Conservation (phyloP, 2,113 vertebrate genomes). For the Gopherus flavomarginatus region DNA sequence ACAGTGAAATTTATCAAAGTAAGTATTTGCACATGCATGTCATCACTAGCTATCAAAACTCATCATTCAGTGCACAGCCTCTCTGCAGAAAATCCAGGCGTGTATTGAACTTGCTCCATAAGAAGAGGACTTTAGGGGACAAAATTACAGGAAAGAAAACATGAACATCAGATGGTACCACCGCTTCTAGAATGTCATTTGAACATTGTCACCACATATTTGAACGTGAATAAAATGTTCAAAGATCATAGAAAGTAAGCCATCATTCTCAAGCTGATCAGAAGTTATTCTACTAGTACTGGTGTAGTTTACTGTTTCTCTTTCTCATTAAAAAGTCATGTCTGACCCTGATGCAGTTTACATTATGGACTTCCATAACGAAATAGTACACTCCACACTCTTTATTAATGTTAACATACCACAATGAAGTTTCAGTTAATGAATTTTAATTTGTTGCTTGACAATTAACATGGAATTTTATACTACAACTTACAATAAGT, state of each 20-base stretch:
- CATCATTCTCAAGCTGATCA: neutral
- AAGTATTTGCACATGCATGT: neutral
- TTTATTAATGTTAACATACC: conserved; percentile 35
- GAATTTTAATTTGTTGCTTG: conserved; percentile 49
- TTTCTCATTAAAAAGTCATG: neutral
- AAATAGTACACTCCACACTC: neutral
- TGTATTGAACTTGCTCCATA: neutral
- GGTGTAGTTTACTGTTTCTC: neutral
- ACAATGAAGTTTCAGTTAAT: neutral
- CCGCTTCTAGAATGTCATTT: neutral
- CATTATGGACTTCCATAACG: neutral
- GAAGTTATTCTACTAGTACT: neutral
- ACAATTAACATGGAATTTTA: conserved; percentile 20
- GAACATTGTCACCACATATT: neutral
- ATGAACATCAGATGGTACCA: neutral
- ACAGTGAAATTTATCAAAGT: neutral
- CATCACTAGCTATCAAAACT: neutral
- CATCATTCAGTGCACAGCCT: neutral
- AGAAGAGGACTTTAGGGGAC: neutral
- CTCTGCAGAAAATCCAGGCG: neutral
- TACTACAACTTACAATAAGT: conserved; percentile 36
- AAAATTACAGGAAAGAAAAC: neutral
- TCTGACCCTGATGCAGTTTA: neutral
- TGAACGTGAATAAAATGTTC: neutral
- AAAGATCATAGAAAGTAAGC: neutral